Percentiles rank a stretch among this genome's conserved stretches.
These are phyloP conservation scores for Otocyon megalotis DNA, from an alignment of 2,113 vertebrate genomes.

Conservation along the genomic window DNA sequence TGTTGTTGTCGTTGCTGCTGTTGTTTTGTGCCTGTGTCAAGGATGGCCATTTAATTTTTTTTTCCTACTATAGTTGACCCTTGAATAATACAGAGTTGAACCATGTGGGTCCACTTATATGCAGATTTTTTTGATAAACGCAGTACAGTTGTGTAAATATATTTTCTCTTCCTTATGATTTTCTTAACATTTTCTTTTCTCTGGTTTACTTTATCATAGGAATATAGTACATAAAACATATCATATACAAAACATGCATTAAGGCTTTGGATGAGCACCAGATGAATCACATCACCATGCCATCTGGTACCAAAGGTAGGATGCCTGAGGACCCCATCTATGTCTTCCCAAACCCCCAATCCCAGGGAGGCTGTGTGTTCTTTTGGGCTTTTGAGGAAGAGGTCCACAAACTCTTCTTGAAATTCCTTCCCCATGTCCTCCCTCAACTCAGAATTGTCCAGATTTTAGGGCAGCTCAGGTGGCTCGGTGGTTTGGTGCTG, in stretches of 20 bases:
- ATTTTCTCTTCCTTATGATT: neutral
- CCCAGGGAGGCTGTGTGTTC: neutral
- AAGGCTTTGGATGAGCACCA: neutral
- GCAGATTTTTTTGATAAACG: neutral
- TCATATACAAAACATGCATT: neutral
- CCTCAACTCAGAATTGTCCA: neutral
- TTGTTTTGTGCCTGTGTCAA: neutral
- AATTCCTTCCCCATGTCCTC: neutral
- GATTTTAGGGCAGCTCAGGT: too few species aligned
- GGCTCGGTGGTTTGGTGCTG: too few species aligned
- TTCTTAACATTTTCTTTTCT: neutral
- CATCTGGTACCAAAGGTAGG: neutral
- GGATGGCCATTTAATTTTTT: neutral
- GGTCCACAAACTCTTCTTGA: neutral
- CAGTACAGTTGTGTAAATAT: neutral
- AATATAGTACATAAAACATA: neutral
- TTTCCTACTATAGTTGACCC: neutral
- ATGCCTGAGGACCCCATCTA: accelerated
- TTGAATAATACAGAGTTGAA: neutral
- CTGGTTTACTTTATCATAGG: neutral
- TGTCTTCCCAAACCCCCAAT: neutral
- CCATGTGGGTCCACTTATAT: neutral
- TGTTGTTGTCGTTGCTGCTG: neutral
- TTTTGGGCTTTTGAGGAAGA: neutral
- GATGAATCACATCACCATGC: neutral